phyloP scores from a whole-genome alignment of 2,797 vertebrate genomes.

The Artibeus jamaicensis region DNA sequence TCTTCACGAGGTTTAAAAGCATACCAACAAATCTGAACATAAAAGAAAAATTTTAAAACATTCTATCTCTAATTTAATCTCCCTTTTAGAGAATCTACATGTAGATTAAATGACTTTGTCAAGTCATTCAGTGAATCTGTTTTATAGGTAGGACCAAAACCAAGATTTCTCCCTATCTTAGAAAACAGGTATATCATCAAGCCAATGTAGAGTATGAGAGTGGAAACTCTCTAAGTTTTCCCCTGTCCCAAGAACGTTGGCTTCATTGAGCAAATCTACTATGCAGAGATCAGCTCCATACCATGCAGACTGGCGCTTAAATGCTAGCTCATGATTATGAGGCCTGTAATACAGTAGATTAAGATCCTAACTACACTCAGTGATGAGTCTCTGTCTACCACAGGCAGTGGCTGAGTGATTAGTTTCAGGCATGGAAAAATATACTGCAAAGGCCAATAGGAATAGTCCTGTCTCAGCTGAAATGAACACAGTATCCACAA shows the following conservation, averaged over 20 bases:
- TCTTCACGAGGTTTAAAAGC: neutral
- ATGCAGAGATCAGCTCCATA: neutral
- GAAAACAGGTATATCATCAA: neutral
- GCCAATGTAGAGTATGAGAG: neutral
- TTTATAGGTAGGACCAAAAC: neutral
- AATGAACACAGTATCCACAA: neutral
- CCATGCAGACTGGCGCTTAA: neutral
- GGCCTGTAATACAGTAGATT: neutral
- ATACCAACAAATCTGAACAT: neutral
- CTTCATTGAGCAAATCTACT: neutral
- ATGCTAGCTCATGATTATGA: neutral
- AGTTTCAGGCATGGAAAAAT: conserved; percentile 11
- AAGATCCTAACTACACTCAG: conserved; percentile 9
- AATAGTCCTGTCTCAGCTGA: neutral
- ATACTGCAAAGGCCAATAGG: neutral
- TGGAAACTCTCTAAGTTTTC: neutral
- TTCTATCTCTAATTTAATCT: conserved; percentile 11
- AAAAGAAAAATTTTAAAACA: conserved; percentile 2
- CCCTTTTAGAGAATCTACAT: neutral
- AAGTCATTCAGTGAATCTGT: neutral
- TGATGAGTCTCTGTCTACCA: neutral
- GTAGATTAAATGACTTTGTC: neutral
- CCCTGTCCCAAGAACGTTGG: neutral
- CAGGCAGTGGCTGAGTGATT: neutral
- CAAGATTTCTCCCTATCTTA: neutral